Base-by-base conservation (phyloP, 2,888 invertebrate species). In the Dryocosmus kuriphilus region DNA sequence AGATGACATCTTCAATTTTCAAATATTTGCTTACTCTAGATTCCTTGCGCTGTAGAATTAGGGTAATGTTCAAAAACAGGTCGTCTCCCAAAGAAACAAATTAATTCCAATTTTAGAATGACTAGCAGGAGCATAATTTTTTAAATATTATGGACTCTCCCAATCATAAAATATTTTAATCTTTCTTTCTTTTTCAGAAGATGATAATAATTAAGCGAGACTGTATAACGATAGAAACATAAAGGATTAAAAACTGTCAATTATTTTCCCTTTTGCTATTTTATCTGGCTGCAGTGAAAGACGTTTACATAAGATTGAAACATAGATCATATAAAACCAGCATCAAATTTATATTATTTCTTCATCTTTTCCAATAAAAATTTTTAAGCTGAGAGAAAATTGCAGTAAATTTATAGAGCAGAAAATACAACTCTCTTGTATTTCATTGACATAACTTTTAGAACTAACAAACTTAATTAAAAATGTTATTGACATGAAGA, bases 21-120 rank as follows among this genome's bases (percentile, higher is more conserved):
- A 67, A 62, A 67, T 67, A 51, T 67, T 67, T 30, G n/a, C 30
- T 51, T 46, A 19, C 41, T 19, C 41, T 67, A 51, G 38, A 27
- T 67, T 67, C 19, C 24, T 19, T 24, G 16, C n/a, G 14, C 27
- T 41, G 46, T 19, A 27, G 41, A 67, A 24, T 41, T 46, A n/a
- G 16, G 16, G 35, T 11, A 35, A 35, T 35, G 35, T 11, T 2
- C 35, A 35, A 35, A 35, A 35, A 1, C 1, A 14, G 4, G 16
- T 16, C 5, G 4, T 14, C 16, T 16, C 1, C 4, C 4, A 11
- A 0, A 41, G 14, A 14, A 1, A 4, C 0, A 16, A 14, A 4
- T 3, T 38, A 14, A 14, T 38, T 11, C 14, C 41, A 14, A 3
- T 16, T 16, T 41, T 14, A 16, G 4, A 1, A 41, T 41, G 14